Conservation (phyloP, 2,888 invertebrate genomes). For the Hermaeophaga mercurialis region DNA sequence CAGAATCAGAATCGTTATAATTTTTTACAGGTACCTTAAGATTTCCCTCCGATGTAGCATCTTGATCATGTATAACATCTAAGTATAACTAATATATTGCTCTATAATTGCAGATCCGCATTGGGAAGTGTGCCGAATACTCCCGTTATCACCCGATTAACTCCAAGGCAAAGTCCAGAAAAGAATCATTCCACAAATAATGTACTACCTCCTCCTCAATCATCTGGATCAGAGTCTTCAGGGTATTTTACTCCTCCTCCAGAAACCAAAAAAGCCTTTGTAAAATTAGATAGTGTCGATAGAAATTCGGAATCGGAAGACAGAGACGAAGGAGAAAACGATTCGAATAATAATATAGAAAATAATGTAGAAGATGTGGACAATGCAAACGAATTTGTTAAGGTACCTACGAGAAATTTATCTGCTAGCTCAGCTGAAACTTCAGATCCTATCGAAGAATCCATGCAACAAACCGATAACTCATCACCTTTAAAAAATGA, state of each 20-base stretch:
- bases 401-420: conserved; percentile 12
- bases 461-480: not conserved
- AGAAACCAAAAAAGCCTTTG: conserved; percentile 46
- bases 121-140: conserved; percentile 21
- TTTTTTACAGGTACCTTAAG: too few species aligned
- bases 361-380: conserved; percentile 15
- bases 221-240: conserved; percentile 56
- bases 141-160: conserved; percentile 34
- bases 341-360: conserved; percentile 32
- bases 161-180: conserved; percentile 30
- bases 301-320: conserved; percentile 30
- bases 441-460: conserved; percentile 17
- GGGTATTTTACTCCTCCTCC: conserved; percentile 57
- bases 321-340: conserved; percentile 28
- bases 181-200: conserved; percentile 18
- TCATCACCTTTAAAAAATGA: not conserved
- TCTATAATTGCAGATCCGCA: conserved; percentile 27
- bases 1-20: too few species aligned
- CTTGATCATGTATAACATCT: too few species aligned
- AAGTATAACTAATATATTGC: too few species aligned
- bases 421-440: conserved; percentile 32
- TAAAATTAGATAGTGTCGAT: conserved; percentile 42
- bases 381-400: conserved; percentile 3
- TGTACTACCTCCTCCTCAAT: conserved; percentile 39
- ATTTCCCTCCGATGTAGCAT: too few species aligned